Evolutionary conservation across 2,797 vertebrate genomes (phyloP), one percentile per base, ranked within the genome.

Genomic region (Propithecus deckenii): DNA sequence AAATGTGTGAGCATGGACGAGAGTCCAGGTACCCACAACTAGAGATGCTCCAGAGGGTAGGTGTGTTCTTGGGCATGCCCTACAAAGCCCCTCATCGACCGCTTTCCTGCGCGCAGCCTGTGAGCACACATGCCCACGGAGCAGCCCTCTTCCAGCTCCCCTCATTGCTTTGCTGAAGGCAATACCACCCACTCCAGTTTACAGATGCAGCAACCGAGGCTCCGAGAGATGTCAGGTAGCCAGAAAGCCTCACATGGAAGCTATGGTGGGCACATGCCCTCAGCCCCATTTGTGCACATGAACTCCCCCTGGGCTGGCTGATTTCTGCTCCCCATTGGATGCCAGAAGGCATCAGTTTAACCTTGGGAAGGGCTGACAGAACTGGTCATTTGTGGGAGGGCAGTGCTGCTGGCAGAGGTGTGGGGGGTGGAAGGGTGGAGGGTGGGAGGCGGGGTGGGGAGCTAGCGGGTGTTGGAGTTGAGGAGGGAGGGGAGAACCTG

Each of bases 401-500:
- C 72, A 85, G 30, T 85, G 48, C 35, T 85, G n/a, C 67, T 87
- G 3, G 14, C 52, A 74, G 88, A 78, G 52, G 13, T 71, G 18
- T 50, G 28, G 11, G 20, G 46, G 43, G 38, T 3, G 22, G 41
- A 55, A 76, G 89, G 17, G 8, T 11, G 2, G n/a, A 30, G 30
- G 17, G 46, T 35, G 32, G n/a, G 57, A n/a, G 13, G 23, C 12
- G 38, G 48, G 8, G 30, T 65, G 63, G 32, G 63, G 63, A 65
- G 7, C 32, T 71, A 43, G 55, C 48, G 46, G 22, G 15, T 89
- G 25, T 87, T 83, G 38, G 50, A 91, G 22, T 92, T 97, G 96
- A 95, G 88, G 85, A 97, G 67, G 38, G 69, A 90, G 72, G 93
- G 57, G 13, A 92, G 98, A 95, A 97, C 97, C 96, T 98, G 98